phyloP scores from a whole-genome alignment of 2,113 vertebrate genomes.

The Mesitornis unicolor region DNA sequence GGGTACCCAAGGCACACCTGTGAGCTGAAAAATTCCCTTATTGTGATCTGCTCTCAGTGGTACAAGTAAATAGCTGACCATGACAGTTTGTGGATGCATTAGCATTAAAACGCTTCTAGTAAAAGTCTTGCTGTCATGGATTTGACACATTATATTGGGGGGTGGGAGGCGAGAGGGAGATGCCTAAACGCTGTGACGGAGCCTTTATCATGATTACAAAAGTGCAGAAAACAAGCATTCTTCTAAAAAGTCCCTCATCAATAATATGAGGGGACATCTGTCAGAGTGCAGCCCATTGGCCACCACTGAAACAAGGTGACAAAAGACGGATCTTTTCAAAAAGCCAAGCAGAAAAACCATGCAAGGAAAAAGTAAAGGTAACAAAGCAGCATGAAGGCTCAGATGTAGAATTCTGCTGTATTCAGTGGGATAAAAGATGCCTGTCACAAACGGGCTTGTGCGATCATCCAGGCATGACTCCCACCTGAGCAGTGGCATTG shows the following conservation, averaged over 20 bases:
- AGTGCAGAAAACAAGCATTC: neutral
- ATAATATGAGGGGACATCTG: neutral
- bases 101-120: neutral
- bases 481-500: neutral
- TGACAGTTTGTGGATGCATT: neutral
- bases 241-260: neutral
- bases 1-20: neutral
- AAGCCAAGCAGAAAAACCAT: neutral
- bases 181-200: neutral
- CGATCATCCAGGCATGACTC: neutral
- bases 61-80: neutral
- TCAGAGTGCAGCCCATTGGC: rapidly evolving
- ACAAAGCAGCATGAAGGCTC: neutral
- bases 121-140: neutral
- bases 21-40: neutral
- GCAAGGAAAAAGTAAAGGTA: neutral
- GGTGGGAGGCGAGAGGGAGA: neutral
- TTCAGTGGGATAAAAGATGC: neutral
- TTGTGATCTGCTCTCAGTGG: neutral
- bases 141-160: neutral
- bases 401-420: neutral
- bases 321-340: neutral
- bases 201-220: neutral
- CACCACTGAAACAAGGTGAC: neutral
- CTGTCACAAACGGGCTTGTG: neutral